phyloP scores from a whole-genome alignment of 1,140 invertebrate species.

The Bombus vancouverensis region DNA sequence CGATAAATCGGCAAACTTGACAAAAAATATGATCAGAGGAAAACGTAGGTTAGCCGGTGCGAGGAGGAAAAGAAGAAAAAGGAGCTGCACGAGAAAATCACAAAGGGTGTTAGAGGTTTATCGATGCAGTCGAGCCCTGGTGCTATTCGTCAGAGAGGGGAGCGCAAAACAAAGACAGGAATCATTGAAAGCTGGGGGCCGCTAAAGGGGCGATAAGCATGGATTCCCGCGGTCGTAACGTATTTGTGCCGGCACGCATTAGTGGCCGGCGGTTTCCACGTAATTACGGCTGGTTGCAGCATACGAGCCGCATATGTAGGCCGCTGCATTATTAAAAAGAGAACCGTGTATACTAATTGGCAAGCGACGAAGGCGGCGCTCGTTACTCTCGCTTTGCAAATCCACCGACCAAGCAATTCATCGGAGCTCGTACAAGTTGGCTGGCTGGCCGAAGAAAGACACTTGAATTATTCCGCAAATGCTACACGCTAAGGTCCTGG shows the following conservation, averaged over 20 bases:
- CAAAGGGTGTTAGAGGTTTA: not conserved
- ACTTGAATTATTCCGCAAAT: not conserved
- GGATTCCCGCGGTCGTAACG: constrained; percentile 35
- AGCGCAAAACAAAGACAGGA: not conserved
- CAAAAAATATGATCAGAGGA: not conserved
- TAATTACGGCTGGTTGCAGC: constrained; percentile 35
- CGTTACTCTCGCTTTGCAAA: constrained; percentile 27
- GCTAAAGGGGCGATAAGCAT: constrained; percentile 1
- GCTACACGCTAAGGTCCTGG: not conserved
- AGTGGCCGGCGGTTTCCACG: constrained; percentile 46
- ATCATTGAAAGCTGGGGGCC: not conserved
- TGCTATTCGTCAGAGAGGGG: not conserved
- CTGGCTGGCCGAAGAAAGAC: not conserved
- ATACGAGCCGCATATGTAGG: constrained; percentile 24
- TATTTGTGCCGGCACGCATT: constrained; percentile 46
- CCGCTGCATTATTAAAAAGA: constrained; percentile 54
- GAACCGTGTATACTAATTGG: constrained; percentile 48
- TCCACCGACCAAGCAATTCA: constrained; percentile 15
- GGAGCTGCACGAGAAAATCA: not conserved
- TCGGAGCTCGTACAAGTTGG: not conserved
- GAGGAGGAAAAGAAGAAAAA: not conserved
- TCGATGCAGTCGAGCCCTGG: not conserved
- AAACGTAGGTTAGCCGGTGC: not conserved
- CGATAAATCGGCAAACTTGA: too few relatives aligned
- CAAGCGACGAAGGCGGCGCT: constrained; percentile 1